phyloP scores from a whole-genome alignment of 1,140 invertebrate genomes.

The Trichonephila clavata region DNA sequence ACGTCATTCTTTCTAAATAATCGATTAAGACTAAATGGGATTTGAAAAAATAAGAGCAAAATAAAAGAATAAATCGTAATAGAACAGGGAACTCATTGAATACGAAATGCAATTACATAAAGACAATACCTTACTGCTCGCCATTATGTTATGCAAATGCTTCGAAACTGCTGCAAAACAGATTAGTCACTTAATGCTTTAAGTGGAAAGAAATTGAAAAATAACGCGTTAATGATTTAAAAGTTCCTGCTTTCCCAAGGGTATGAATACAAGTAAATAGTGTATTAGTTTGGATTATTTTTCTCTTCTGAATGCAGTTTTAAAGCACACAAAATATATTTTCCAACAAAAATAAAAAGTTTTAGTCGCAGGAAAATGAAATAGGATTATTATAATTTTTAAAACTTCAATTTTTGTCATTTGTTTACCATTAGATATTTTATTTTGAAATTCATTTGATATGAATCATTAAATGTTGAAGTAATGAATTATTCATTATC shows the following conservation, averaged over 20 bases:
- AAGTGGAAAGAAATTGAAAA: neutral
- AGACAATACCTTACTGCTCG: neutral
- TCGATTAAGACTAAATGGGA: no score
- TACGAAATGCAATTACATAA: neutral
- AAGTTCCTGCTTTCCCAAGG: neutral
- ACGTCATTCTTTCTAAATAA: no score
- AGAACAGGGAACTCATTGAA: neutral
- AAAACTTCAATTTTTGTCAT: no score
- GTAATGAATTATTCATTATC: no score
- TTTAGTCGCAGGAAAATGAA: no score
- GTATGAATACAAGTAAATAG: neutral
- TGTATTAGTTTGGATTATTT: neutral
- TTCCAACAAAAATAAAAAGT: neutral
- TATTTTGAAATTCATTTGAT: no score
- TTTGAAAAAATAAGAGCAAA: no score
- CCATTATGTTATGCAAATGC: neutral
- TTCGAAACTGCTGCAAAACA: neutral
- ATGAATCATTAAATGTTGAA: no score
- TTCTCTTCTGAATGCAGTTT: neutral
- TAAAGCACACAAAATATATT: neutral
- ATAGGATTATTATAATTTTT: no score
- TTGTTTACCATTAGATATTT: no score
- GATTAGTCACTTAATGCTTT: neutral
- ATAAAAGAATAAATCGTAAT: no score
- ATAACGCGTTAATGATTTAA: constrained; percentile 22